A percentile compares a stretch with the other conserved stretches of the same genome.
Evolutionary conservation across 2,113 vertebrate genomes (phyloP).

Genomic region (Tiliqua scincoides): DNA sequence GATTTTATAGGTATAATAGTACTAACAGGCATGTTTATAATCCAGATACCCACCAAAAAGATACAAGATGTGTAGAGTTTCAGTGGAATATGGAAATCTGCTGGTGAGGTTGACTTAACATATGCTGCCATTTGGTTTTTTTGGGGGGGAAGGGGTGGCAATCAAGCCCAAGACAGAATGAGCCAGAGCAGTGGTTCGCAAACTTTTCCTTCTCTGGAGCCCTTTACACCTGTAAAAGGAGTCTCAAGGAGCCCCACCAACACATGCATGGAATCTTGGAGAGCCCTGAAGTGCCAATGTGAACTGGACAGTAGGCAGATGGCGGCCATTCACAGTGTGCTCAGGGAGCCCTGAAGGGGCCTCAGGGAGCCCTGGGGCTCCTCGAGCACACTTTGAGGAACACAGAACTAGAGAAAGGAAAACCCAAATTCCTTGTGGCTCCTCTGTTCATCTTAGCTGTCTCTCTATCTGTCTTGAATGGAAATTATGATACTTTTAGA

Average conservation of each 20-base stretch:
- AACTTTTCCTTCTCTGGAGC: no score
- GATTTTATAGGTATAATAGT: rapidly evolving
- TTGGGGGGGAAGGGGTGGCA: not conserved
- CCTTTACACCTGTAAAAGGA: no score
- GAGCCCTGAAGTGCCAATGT: no score
- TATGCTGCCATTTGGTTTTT: rapidly evolving
- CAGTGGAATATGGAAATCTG: rapidly evolving
- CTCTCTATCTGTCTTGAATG: conserved; percentile 18
- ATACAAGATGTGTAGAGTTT: not conserved
- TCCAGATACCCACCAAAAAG: not conserved
- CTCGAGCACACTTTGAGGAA: no score
- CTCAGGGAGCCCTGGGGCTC: no score
- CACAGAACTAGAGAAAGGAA: conserved; percentile 7
- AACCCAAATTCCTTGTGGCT: not conserved
- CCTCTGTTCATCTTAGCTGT: not conserved
- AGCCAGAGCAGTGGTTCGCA: no score
- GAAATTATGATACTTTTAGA: conserved; percentile 34
- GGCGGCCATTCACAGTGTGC: no score
- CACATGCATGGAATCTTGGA: no score
- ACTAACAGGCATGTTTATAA: not conserved
- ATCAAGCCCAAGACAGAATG: no score
- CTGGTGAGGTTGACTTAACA: not conserved
- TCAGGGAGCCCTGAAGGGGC: no score
- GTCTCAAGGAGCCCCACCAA: no score
- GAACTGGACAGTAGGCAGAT: no score